Percentiles rank a stretch among this genome's conserved stretches.
These are phyloP conservation scores for Corydoras sp. DNA, from an alignment of 2,113 vertebrate species.

Conservation along the genomic window DNA sequence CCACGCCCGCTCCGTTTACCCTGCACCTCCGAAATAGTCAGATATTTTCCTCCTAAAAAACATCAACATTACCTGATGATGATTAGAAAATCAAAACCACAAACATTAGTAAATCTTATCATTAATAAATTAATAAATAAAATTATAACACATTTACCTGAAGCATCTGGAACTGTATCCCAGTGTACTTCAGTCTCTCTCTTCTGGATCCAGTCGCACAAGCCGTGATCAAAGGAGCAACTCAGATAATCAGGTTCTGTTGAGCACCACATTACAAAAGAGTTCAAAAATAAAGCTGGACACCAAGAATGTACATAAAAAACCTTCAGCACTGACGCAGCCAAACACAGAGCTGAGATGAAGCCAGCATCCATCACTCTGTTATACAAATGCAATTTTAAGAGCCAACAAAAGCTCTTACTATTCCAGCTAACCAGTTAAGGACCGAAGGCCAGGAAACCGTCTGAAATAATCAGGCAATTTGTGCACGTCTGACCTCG, in stretches of 20 bases:
- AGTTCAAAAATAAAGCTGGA: constrained; percentile 5
- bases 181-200: constrained; percentile 82
- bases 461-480: constrained; percentile 44
- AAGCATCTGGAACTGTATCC: constrained; percentile 75
- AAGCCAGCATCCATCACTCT: constrained; percentile 49
- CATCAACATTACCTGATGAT: background rate
- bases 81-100: background rate
- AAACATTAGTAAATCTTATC: no score
- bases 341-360: constrained; percentile 41
- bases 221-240: constrained; percentile 86
- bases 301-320: background rate
- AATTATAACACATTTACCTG: constrained; percentile 56
- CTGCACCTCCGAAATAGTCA: constrained; percentile 74
- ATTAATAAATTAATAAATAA: no score
- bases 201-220: constrained; percentile 88
- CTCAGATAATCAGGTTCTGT: constrained; percentile 78
- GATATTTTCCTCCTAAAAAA: constrained; percentile 76
- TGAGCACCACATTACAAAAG: constrained; percentile 17
- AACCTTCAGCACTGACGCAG: constrained; percentile 18
- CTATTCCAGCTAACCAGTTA: constrained; percentile 33
- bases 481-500: constrained; percentile 38
- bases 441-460: constrained; percentile 38
- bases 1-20: constrained; percentile 67
- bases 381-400: constrained; percentile 43
- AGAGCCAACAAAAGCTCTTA: constrained; percentile 49